Conservation (phyloP, 1,140 invertebrate species). For the Drosophila busckii region DNA sequence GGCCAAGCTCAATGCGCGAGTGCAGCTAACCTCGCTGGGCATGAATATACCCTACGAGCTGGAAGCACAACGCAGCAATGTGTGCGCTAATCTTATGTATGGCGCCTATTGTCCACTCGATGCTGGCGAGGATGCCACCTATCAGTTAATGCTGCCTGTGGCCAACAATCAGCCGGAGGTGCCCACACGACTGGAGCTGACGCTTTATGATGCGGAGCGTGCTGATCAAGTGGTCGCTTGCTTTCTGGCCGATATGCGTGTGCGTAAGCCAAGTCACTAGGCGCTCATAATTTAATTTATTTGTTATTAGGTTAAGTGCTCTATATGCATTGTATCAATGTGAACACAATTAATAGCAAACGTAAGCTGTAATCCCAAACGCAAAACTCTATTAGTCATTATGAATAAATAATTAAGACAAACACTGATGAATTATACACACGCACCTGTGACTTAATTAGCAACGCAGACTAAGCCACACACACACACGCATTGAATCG, state of each 20-base stretch:
- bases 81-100: constrained; percentile 56
- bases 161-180: constrained; percentile 49
- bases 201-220: constrained; percentile 33
- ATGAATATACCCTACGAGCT: constrained; percentile 56
- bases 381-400: constrained; percentile 62
- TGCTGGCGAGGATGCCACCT: constrained; percentile 67
- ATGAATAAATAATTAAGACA: constrained; percentile 71
- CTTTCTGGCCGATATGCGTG: constrained; percentile 54
- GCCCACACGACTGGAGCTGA: constrained; percentile 53
- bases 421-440: constrained; percentile 60
- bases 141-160: constrained; percentile 47
- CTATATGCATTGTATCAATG: constrained; percentile 66
- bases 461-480: constrained; percentile 20
- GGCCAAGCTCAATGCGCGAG: constrained; percentile 34
- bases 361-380: constrained; percentile 17
- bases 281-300: background rate
- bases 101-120: constrained; percentile 68
- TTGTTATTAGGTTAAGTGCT: constrained; percentile 5
- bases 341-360: constrained; percentile 50
- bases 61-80: constrained; percentile 36
- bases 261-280: constrained; percentile 37
- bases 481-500: constrained; percentile 40
- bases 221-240: constrained; percentile 43
- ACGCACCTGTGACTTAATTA: constrained; percentile 60
- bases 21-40: constrained; percentile 57